Evolutionary conservation across 2,888 invertebrate species (phyloP).

Genomic region (Cryptus viduatorius): DNA sequence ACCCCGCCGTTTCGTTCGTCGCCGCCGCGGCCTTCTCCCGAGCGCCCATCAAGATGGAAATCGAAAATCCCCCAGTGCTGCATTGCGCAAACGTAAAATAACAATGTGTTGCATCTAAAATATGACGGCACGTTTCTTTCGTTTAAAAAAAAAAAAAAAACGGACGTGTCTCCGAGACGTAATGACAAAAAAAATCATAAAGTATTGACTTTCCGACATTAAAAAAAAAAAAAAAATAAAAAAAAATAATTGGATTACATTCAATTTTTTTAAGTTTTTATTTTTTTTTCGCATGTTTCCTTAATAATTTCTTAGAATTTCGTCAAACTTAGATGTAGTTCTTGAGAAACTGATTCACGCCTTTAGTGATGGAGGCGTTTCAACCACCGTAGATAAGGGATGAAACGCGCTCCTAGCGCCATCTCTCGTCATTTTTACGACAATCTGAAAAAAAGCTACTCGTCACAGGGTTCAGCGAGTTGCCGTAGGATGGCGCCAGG

Average conservation of each 20-base stretch:
- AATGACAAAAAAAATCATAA: not conserved
- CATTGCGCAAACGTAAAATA: constrained; percentile 65
- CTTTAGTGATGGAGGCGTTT: not conserved
- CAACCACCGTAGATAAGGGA: constrained; percentile 23
- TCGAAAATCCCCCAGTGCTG: constrained; percentile 58
- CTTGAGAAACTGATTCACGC: constrained; percentile 1
- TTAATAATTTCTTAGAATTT: constrained; percentile 15
- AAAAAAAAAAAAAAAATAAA: constrained; percentile 26
- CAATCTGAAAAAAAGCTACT: constrained; percentile 51
- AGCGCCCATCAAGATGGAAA: constrained; percentile 66
- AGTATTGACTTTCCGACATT: not conserved
- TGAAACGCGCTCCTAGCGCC: constrained; percentile 71
- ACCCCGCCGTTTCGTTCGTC: constrained; percentile 65
- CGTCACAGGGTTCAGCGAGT: constrained; percentile 70
- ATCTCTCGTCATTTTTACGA: constrained; percentile 78
- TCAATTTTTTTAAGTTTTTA: constrained; percentile 17
- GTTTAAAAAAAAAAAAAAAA: no score
- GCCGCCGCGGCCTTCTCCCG: constrained; percentile 53
- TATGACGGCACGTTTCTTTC: not conserved
- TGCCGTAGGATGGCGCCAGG: constrained; percentile 79
- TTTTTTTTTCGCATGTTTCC: not conserved
- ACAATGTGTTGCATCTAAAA: constrained; percentile 12
- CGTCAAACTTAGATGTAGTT: constrained; percentile 7
- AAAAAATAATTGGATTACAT: constrained; percentile 11
- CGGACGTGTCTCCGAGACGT: not conserved